A percentile compares a stretch with the other conserved stretches of the same genome.
Conservation (phyloP, 2,888 invertebrate species). For the Eupithecia exiguata region DNA sequence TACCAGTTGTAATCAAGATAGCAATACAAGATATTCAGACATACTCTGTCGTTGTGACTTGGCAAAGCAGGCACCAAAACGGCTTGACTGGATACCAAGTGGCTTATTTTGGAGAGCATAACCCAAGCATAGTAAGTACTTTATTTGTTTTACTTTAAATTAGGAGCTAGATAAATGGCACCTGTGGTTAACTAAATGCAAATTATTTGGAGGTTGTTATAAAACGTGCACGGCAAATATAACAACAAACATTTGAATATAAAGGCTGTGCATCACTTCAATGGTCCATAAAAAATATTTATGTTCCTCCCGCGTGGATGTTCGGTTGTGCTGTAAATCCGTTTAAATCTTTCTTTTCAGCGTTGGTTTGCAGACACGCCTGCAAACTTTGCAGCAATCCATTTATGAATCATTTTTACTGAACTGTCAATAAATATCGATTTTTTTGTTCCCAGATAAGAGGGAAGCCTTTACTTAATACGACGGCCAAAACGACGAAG, state of each 20-base stretch:
- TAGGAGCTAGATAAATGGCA: constrained; percentile 44
- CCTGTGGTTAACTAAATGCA: constrained; percentile 54
- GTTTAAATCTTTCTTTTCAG: constrained; percentile 74
- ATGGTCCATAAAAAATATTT: constrained; percentile 84
- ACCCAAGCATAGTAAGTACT: constrained; percentile 79
- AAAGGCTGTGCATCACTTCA: constrained; percentile 82
- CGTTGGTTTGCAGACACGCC: constrained; percentile 57
- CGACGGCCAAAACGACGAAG: constrained; percentile 88
- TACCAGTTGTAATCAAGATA: constrained; percentile 91
- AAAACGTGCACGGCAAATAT: constrained; percentile 69
- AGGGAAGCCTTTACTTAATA: constrained; percentile 87
- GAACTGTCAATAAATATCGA: constrained; percentile 36
- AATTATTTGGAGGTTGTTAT: constrained; percentile 60
- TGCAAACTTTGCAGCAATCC: constrained; percentile 55
- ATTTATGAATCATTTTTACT: constrained; percentile 37
- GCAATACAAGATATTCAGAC: constrained; percentile 95
- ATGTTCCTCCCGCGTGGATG: constrained; percentile 76
- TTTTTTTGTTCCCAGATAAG: constrained; percentile 84
- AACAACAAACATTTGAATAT: constrained; percentile 82
- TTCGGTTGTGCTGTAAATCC: constrained; percentile 71
- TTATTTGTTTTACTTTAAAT: constrained; percentile 40
- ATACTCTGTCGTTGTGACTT: constrained; percentile 92
- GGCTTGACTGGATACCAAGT: constrained; percentile 93
- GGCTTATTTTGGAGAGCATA: constrained; percentile 88
- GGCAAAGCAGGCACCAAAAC: constrained; percentile 95